phyloP scores from a whole-genome alignment of 2,888 invertebrate genomes.

The Volucella inflata region DNA sequence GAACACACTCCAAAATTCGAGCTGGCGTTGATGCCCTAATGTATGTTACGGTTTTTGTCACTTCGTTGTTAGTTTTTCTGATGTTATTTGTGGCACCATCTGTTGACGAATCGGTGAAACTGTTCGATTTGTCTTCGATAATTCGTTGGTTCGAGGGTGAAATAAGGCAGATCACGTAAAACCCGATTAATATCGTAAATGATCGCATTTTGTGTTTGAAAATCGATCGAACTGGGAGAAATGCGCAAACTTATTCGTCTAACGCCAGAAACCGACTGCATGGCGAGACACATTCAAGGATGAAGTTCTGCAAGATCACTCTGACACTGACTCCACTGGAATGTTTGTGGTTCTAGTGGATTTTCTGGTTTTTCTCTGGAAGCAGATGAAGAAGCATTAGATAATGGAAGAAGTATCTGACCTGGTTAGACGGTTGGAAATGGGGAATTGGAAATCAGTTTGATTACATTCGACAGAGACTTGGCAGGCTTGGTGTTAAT shows the following conservation, averaged over 20 bases:
- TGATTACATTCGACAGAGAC: conserved; percentile 11
- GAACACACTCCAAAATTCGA: conserved; percentile 82
- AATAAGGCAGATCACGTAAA: conserved; percentile 55
- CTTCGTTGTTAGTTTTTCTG: conserved; percentile 54
- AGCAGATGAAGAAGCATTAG: conserved; percentile 51
- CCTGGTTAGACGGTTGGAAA: conserved; percentile 43
- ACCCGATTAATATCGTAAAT: conserved; percentile 52
- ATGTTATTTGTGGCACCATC: conserved; percentile 46
- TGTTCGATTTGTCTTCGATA: conserved; percentile 16
- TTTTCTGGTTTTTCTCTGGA: conserved; percentile 43
- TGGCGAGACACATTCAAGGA: conserved; percentile 53
- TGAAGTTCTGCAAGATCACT: conserved; percentile 50
- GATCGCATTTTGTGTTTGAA: conserved; percentile 42
- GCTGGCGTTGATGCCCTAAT: conserved; percentile 82
- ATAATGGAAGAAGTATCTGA: conserved; percentile 53
- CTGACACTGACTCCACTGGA: background rate
- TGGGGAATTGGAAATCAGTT: conserved; percentile 32
- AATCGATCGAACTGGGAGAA: conserved; percentile 2
- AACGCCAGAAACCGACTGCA: conserved; percentile 60
- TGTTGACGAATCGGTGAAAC: conserved; percentile 47
- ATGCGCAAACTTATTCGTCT: conserved; percentile 54
- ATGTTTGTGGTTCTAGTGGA: conserved; percentile 51
- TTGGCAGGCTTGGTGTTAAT: background rate
- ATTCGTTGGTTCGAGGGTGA: conserved; percentile 61
- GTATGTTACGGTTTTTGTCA: conserved; percentile 80